Conservation (phyloP, 2,113 vertebrate genomes). For the Craseonycteris thonglongyai region DNA sequence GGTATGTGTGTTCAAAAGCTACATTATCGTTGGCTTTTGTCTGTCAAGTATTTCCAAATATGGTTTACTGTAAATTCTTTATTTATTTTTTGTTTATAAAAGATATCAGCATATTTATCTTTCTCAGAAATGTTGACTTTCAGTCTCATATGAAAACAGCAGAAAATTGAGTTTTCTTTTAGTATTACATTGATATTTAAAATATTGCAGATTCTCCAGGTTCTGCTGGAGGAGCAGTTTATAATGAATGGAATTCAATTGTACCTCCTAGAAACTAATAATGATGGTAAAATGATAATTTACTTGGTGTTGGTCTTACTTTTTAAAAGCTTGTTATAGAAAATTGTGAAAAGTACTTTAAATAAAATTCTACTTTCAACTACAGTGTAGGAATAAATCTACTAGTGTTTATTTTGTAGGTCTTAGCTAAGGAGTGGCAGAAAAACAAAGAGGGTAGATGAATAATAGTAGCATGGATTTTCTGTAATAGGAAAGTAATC, state of each 20-base stretch:
- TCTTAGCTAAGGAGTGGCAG: neutral
- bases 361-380: neutral
- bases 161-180: neutral
- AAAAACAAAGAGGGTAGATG: neutral
- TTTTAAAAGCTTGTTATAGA: neutral
- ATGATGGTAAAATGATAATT: neutral
- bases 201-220: neutral
- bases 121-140: conserved; percentile 14
- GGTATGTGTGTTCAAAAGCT: neutral
- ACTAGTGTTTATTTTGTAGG: neutral
- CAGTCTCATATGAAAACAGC: neutral
- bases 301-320: neutral
- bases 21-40: neutral
- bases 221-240: neutral
- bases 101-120: neutral
- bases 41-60: neutral
- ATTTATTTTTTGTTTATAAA: neutral
- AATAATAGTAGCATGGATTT: neutral
- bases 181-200: neutral
- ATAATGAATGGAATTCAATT: neutral
- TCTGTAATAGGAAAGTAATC: neutral
- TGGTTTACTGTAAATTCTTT: neutral
- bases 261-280: neutral
- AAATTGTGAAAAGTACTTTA: neutral
- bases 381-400: neutral